A percentile compares a stretch with the other conserved stretches of the same genome.
Evolutionary conservation across 2,888 invertebrate species (phyloP).

Genomic region (Dusona sp.): DNA sequence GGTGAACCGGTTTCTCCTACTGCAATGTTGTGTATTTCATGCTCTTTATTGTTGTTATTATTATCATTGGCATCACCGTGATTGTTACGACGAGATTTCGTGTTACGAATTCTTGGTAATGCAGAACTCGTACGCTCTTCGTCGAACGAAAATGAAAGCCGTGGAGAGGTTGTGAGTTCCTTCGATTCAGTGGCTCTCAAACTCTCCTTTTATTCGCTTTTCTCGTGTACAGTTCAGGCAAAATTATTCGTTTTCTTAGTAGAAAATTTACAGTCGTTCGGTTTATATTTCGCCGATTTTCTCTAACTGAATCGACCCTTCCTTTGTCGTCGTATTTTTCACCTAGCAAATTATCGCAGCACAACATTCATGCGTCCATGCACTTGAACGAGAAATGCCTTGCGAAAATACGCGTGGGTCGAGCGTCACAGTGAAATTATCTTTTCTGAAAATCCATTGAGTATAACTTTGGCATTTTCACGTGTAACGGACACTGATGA

Average conservation of each 20-base stretch:
- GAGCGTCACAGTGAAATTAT: not conserved
- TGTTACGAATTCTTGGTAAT: constrained; percentile 26
- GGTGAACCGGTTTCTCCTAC: not conserved
- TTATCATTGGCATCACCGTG: not conserved
- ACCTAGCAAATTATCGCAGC: not conserved
- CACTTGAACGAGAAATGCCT: not conserved
- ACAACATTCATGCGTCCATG: not conserved
- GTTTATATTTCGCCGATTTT: constrained; percentile 1
- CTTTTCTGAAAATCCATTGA: constrained; percentile 22
- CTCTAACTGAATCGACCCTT: constrained; percentile 3
- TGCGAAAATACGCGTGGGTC: constrained; percentile 18
- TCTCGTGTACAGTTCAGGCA: not conserved
- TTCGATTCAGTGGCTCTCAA: constrained; percentile 34
- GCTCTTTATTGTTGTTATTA: not conserved
- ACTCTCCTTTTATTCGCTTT: not conserved
- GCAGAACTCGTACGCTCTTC: constrained; percentile 8
- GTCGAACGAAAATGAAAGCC: constrained; percentile 38
- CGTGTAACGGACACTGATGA: not conserved
- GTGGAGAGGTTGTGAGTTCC: not conserved
- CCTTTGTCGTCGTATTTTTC: not conserved
- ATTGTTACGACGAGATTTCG: constrained; percentile 10
- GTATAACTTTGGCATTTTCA: not conserved
- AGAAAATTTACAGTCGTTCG: not conserved
- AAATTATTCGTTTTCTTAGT: constrained; percentile 1
- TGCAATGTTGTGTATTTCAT: not conserved